Percentiles rank a stretch among this genome's conserved stretches.
Evolutionary conservation across 2,888 invertebrate species (phyloP).

Genomic region (Clitarchus hookeri): DNA sequence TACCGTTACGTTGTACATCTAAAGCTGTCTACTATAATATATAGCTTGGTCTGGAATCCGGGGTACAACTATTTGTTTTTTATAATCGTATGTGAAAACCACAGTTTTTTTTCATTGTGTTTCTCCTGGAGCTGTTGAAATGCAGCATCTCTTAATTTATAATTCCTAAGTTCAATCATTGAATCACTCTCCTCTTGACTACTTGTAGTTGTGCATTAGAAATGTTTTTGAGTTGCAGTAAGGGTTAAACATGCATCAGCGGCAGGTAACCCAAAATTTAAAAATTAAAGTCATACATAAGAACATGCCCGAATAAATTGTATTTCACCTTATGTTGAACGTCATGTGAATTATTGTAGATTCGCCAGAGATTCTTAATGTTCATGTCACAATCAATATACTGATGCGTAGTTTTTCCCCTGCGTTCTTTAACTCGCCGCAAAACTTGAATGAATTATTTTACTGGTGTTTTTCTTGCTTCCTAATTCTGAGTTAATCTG

Average conservation of each 20-base stretch:
- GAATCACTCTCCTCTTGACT: neutral
- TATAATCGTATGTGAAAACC: neutral
- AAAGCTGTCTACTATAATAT: neutral
- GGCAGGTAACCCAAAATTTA: neutral
- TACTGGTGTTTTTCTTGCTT: neutral
- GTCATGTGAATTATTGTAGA: too few relatives aligned
- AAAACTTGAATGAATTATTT: too few relatives aligned
- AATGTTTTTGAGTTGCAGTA: neutral
- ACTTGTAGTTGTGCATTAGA: neutral
- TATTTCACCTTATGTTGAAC: too few relatives aligned
- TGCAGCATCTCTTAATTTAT: neutral
- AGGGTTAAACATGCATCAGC: neutral
- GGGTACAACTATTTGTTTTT: neutral
- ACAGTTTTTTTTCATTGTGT: neutral
- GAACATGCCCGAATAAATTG: neutral
- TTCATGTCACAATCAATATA: too few relatives aligned
- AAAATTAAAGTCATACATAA: neutral
- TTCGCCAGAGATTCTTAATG: too few relatives aligned
- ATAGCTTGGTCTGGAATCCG: neutral
- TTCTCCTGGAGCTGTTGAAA: neutral
- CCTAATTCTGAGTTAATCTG: neutral
- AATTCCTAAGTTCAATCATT: neutral
- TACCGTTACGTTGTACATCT: neutral
- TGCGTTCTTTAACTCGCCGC: too few relatives aligned
- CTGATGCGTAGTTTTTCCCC: too few relatives aligned